These are phyloP conservation scores for Pogonophryne albipinna DNA, from an alignment of 2,797 vertebrate species.

Conservation along the genomic window DNA sequence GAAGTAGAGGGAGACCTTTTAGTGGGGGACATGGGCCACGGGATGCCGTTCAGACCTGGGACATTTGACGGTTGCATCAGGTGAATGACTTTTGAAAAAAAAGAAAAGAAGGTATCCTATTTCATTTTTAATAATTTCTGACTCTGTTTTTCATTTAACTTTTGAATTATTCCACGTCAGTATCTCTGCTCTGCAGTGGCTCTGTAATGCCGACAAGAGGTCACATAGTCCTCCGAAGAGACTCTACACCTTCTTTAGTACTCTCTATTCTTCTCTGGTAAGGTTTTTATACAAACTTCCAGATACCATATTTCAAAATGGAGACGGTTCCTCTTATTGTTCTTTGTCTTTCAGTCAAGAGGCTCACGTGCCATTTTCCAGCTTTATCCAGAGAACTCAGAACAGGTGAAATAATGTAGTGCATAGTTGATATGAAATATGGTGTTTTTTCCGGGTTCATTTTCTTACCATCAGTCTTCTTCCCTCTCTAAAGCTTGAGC, in stretches of 20 bases:
- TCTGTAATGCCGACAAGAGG: conserved; percentile 96
- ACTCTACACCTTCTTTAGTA: conserved; percentile 92
- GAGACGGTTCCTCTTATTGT: conserved; percentile 9
- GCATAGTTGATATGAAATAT: neutral
- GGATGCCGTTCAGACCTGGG: conserved; percentile 92
- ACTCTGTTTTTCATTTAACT: neutral
- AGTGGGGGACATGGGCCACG: conserved; percentile 92
- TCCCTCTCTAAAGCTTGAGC: conserved; percentile 87
- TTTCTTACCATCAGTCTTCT: conserved; percentile 19
- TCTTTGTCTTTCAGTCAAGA: conserved; percentile 82
- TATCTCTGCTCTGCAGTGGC: conserved; percentile 97
- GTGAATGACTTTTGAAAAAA: conserved; percentile 69
- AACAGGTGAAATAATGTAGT: conserved; percentile 86
- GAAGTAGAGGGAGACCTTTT: conserved; percentile 94
- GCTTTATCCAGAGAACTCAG: conserved; percentile 95
- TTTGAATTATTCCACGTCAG: conserved; percentile 68
- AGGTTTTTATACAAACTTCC: conserved; percentile 13
- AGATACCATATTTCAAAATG: neutral
- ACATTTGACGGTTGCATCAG: conserved; percentile 96
- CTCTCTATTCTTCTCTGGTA: conserved; percentile 93
- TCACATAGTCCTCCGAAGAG: conserved; percentile 92
- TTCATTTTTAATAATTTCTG: neutral
- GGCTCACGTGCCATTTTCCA: conserved; percentile 94
- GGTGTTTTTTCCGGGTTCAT: neutral
- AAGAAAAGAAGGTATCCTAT: neutral